Conservation (phyloP, 92 coral and sea anemone genomes). For the Bergia sp. region DNA sequence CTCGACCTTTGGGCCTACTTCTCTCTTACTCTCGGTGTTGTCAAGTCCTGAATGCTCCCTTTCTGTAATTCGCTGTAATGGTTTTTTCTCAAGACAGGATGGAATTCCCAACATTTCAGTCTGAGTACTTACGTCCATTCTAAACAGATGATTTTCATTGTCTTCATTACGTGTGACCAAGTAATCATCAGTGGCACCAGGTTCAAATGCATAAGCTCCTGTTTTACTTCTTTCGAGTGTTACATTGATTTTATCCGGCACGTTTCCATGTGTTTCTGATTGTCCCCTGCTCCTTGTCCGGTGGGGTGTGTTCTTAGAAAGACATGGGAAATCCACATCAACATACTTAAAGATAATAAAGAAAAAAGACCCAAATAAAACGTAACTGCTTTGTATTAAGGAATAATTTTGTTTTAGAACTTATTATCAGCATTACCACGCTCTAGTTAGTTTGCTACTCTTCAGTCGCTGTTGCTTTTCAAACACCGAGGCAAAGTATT, state of each 20-base stretch:
- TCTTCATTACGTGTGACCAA: not conserved
- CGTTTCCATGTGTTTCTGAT: not conserved
- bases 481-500: no score
- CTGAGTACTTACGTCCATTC: not conserved
- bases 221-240: not conserved
- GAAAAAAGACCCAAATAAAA: no score
- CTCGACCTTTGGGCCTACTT: not conserved
- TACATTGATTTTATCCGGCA: no score
- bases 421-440: no score
- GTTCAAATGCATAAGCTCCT: no score
- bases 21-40: not conserved
- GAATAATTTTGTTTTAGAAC: no score
- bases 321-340: no score
- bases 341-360: no score
- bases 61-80: not conserved
- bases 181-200: not conserved
- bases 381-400: no score
- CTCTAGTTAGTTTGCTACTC: no score
- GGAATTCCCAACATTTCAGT: slow-evolving; percentile 14
- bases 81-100: not conserved
- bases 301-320: not conserved
- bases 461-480: no score
- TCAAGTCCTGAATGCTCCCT: not conserved
- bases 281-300: not conserved
- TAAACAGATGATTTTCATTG: not conserved